Evolutionary conservation across 1,140 invertebrate genomes (phyloP).

Genomic region (Lepidurus apus): DNA sequence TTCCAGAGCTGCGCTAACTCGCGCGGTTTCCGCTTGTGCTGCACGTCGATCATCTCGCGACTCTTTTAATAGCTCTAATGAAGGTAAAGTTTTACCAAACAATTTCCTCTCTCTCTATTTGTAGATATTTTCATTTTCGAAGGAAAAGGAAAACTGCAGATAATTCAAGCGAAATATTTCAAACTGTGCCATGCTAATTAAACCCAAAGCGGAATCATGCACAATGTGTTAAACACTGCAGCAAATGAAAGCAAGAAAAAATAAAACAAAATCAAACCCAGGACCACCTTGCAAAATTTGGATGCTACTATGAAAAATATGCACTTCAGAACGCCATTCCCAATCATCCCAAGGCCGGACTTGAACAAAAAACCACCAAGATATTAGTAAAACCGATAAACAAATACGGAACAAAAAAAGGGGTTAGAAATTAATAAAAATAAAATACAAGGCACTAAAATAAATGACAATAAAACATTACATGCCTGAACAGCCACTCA

Average conservation of each 20-base stretch:
- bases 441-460: no score
- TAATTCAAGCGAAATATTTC: neutral
- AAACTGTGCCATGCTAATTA: neutral
- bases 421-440: neutral
- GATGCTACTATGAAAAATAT: conserved; percentile 22
- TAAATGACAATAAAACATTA: neutral
- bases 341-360: conserved; percentile 18
- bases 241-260: neutral
- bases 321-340: conserved; percentile 20
- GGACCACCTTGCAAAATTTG: conserved; percentile 21
- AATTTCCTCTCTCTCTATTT: neutral
- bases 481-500: neutral
- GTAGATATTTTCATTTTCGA: neutral
- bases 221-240: neutral
- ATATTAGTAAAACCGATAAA: conserved; percentile 29
- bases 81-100: conserved; percentile 19
- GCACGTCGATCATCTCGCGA: conserved; percentile 37
- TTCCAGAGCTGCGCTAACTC: conserved; percentile 41
- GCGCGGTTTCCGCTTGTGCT: conserved; percentile 42
- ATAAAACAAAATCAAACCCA: neutral
- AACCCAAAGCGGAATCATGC: neutral
- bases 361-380: conserved; percentile 32
- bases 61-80: conserved; percentile 39
- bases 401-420: neutral
- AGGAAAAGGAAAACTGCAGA: neutral